Evolutionary conservation across 2,888 invertebrate species (phyloP), one percentile per base, ranked within the genome.

Genomic region (Coelopa pilipes): DNA sequence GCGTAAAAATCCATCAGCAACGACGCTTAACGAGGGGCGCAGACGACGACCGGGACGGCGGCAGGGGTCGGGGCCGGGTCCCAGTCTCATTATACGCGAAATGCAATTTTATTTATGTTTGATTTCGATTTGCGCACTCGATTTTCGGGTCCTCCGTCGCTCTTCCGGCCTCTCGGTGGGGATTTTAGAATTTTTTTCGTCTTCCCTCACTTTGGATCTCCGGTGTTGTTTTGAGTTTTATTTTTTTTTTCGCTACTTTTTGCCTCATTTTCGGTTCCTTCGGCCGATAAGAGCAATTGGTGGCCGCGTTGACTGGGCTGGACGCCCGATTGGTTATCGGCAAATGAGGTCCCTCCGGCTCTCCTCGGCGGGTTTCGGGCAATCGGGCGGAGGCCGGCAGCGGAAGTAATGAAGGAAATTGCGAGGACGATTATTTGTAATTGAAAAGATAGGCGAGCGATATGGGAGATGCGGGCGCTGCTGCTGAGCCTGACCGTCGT

Each of bases 1-100:
- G 81, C 82, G 82, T 80, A 81, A 81, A 80, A 81, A 82, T 76
- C 80, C 84, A 83, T 83, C 82, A 82, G 76, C 80, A 78, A 80
- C 80, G 75, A 82, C 83, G 82, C 82, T 80, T 80, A 77, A 72
- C 34, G 34, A 34, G 34, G 7, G 34, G 34, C 19, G 62, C 24
- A 15, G 60, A 45, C 47, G 49, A 12, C 60, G 59, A 10, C 59
- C 10, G 59, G 12, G 49, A 21, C n/a, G 53, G 70, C 45, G 45
- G 57, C 34, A 7, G 34, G 34, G 7, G 7, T n/a, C n/a, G n/a
- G n/a, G n/a, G n/a, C n/a, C n/a, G n/a, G n/a, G n/a, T n/a, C n/a
- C n/a, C n/a, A 34, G 34, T 34, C 24, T 55, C 69, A 72, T 76
- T 71, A 34, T 69, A 63, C 60, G 17, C 17, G 65, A 34, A 74